Evolutionary conservation across 2,888 invertebrate genomes (phyloP), one percentile per base, ranked within the genome.

Genomic region (Folsomia manolachei): DNA sequence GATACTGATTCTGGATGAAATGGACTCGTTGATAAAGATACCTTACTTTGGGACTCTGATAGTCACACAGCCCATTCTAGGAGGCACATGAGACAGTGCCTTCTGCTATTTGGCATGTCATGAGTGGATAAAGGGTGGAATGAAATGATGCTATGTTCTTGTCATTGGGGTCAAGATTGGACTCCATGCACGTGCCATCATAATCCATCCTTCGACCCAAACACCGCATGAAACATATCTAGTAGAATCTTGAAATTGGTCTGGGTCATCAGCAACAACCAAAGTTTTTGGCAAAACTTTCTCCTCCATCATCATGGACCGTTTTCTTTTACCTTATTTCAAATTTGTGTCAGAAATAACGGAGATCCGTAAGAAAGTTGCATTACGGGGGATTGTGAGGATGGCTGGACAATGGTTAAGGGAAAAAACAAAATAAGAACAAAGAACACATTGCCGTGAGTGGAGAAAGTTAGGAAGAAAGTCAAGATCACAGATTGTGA

Each of bases 1-100:
- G n/a, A n/a, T n/a, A n/a, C n/a, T n/a, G n/a, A n/a, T n/a, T n/a
- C n/a, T n/a, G n/a, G n/a, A n/a, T n/a, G n/a, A n/a, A n/a, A n/a
- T n/a, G n/a, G n/a, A n/a, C n/a, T n/a, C 56, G 7, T 19, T 2
- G 56, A 23, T 19, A 19, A 56, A 56, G 7, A 19, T 56, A 56
- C 56, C 2, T 56, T n/a, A n/a, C n/a, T n/a, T 62, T 14, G 60
- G 60, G 62, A 62, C 62, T 62, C 14, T 39, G 39, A 9, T 62
- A 24, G 24, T 25, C 24, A 23, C 19, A 24, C 23, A 7, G 25
- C n/a, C n/a, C 25, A 62, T 62, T 19, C 62, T 24, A 2, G 24
- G 62, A 23, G 18, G 24, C 25, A 62, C 62, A 62, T 2, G 39
- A 4, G 39, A n/a, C n/a, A n/a, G n/a, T n/a, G n/a, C n/a, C n/a